Conservation (phyloP, 2,113 vertebrate species). For the Bubalus kerabau region DNA sequence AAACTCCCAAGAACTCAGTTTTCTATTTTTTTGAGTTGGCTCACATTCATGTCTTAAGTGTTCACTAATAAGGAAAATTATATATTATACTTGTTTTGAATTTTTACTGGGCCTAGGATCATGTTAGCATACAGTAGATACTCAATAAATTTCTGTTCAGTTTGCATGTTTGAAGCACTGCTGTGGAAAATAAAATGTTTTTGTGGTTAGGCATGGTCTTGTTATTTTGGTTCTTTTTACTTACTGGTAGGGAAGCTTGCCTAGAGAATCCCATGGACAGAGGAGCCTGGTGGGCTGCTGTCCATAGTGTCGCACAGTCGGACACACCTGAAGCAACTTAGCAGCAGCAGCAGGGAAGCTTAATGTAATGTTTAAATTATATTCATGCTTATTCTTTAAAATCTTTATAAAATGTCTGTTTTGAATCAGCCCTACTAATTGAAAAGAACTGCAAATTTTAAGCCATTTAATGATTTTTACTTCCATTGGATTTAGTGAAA, state of each 20-base stretch:
- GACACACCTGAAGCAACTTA: background rate
- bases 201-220: background rate
- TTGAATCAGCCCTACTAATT: background rate
- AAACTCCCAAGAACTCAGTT: background rate
- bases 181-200: constrained; percentile 2
- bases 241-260: background rate
- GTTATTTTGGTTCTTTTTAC: background rate
- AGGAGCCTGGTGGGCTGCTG: background rate
- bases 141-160: background rate
- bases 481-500: background rate
- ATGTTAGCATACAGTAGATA: background rate
- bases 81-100: too few relatives aligned
- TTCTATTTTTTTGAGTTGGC: background rate
- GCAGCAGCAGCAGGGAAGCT: background rate
- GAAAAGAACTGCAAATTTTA: background rate
- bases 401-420: background rate
- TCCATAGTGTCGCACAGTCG: background rate
- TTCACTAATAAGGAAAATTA: too few relatives aligned
- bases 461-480: background rate
- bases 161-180: background rate
- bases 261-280: background rate
- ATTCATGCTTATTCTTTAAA: background rate
- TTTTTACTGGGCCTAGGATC: too few relatives aligned
- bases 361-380: background rate
- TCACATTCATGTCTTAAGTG: background rate